phyloP scores from a whole-genome alignment of 35 echinoderm and acorn worm genomes.

The Holothuria glaberrima region DNA sequence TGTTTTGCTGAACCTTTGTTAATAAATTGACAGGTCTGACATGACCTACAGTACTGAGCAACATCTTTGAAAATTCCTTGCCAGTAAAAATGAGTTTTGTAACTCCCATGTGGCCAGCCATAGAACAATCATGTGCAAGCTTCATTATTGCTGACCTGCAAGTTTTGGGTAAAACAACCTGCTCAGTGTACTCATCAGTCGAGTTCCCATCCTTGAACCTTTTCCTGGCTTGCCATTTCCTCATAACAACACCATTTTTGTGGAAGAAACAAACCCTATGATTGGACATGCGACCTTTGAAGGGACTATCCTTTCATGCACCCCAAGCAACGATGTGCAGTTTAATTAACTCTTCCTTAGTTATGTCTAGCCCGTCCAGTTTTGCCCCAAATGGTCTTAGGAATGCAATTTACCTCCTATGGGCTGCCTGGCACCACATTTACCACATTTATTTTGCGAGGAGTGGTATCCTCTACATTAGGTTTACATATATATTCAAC shows the following conservation, averaged over 20 bases:
- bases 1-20: background rate
- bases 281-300: background rate
- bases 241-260: background rate
- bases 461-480: too few relatives aligned
- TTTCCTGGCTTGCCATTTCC: background rate
- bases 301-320: background rate
- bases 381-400: background rate
- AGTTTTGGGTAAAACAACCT: constrained; percentile 22
- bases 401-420: too few relatives aligned
- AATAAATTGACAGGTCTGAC: constrained; percentile 31
- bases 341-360: background rate
- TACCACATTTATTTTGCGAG: too few relatives aligned
- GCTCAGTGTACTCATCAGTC: background rate
- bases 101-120: constrained; percentile 35
- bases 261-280: constrained; percentile 19
- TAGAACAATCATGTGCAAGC: constrained; percentile 37
- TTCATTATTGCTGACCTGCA: background rate
- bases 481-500: too few relatives aligned
- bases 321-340: background rate
- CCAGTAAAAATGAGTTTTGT: constrained; percentile 57
- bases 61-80: constrained; percentile 31
- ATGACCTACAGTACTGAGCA: constrained; percentile 23
- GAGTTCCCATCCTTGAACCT: background rate
- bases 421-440: too few relatives aligned
- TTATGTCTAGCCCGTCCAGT: background rate